phyloP scores from a whole-genome alignment of 2,113 vertebrate species.

The Poeciliopsis turrubarensis region DNA sequence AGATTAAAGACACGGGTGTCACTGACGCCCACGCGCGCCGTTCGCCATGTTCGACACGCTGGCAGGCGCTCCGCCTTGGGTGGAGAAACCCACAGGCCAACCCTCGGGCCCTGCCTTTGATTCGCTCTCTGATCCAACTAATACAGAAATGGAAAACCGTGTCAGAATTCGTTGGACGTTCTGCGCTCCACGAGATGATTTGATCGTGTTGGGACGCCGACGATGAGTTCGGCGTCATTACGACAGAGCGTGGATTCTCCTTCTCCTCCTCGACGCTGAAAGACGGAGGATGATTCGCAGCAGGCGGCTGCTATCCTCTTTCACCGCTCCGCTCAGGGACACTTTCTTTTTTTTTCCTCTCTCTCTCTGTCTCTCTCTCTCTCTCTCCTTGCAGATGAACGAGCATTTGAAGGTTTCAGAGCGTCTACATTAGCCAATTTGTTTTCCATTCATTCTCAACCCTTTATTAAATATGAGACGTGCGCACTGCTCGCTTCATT shows the following conservation, averaged over 20 bases:
- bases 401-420: slow-evolving; percentile 7
- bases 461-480: slow-evolving; percentile 12
- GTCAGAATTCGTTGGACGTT: background rate
- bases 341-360: slow-evolving; percentile 1
- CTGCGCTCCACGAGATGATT: slow-evolving; percentile 14
- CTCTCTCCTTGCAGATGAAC: slow-evolving; percentile 1
- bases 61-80: slow-evolving; percentile 10
- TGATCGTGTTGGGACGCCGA: background rate
- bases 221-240: slow-evolving; percentile 12
- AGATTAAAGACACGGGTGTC: background rate
- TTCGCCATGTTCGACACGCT: slow-evolving; percentile 49
- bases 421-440: slow-evolving; percentile 25
- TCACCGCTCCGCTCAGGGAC: slow-evolving; percentile 15
- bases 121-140: slow-evolving; percentile 50
- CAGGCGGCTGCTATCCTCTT: background rate
- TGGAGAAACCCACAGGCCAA: slow-evolving; percentile 42
- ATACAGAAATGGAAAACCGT: slow-evolving; percentile 32
- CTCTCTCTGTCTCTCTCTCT: no score
- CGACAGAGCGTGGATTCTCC: slow-evolving; percentile 1
- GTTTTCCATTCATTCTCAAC: slow-evolving; percentile 11
- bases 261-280: slow-evolving; percentile 21
- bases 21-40: slow-evolving; percentile 24
- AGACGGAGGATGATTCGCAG: background rate
- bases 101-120: slow-evolving; percentile 52
- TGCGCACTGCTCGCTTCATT: slow-evolving; percentile 26